phyloP scores from a whole-genome alignment of 1,140 invertebrate species.

The Solenopsis fugax region DNA sequence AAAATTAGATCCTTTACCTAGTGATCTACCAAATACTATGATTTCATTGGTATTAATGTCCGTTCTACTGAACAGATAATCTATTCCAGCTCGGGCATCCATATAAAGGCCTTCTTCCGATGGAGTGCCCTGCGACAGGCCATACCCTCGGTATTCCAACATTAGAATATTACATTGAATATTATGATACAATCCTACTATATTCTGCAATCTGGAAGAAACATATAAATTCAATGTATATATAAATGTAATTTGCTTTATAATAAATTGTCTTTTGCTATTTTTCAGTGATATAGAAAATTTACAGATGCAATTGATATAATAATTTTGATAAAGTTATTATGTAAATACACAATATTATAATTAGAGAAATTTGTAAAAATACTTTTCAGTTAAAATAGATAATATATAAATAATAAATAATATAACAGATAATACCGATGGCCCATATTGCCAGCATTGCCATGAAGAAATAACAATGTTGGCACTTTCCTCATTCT shows the following conservation, averaged over 20 bases:
- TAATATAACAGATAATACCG: slow-evolving; percentile 87
- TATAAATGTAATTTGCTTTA: neutral
- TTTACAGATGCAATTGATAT: neutral
- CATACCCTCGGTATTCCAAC: slow-evolving; percentile 98
- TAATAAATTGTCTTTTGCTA: neutral
- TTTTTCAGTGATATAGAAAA: neutral
- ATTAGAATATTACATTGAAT: slow-evolving; percentile 95
- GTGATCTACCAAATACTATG: slow-evolving; percentile 96
- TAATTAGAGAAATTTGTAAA: slow-evolving; percentile 4
- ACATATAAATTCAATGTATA: neutral
- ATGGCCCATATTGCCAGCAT: slow-evolving; percentile 98
- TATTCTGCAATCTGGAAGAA: slow-evolving; percentile 90
- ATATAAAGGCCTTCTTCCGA: slow-evolving; percentile 95
- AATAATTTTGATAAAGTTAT: neutral
- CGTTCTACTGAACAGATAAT: slow-evolving; percentile 92
- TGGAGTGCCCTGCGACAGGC: slow-evolving; percentile 95
- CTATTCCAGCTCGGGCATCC: slow-evolving; percentile 95
- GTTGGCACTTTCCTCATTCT: slow-evolving; percentile 90
- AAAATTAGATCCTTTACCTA: slow-evolving; percentile 88
- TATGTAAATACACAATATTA: neutral
- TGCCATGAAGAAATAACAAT: slow-evolving; percentile 97
- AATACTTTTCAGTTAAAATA: neutral
- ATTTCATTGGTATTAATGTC: slow-evolving; percentile 95
- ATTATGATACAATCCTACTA: slow-evolving; percentile 92
- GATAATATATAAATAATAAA: neutral